A percentile compares a stretch with the other conserved stretches of the same genome.
phyloP scores from a whole-genome alignment of 1,140 invertebrate species.

The Microvelia longipes region DNA sequence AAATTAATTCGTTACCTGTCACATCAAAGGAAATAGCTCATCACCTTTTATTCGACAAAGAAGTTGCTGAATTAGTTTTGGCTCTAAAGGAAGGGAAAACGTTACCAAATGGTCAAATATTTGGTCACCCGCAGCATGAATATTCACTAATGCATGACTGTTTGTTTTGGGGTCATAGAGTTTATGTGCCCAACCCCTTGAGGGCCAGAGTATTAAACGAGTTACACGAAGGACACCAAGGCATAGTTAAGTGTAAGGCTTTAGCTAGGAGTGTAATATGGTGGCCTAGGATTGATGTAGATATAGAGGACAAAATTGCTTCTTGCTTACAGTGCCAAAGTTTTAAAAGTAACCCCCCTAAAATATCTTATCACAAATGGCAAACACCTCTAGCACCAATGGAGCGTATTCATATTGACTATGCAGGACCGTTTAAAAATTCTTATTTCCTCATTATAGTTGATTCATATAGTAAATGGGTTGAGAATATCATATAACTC shows the following conservation, averaged over 20 bases:
- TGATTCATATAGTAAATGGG: slow-evolving; percentile 4
- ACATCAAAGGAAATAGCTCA: not conserved
- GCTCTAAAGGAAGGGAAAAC: not conserved
- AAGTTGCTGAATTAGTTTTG: not conserved
- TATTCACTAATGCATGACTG: not conserved
- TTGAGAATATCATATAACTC: too few species aligned
- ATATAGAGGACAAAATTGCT: not conserved
- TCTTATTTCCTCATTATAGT: slow-evolving; percentile 6
- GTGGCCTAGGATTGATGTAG: not conserved
- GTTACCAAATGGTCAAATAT: not conserved
- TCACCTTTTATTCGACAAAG: not conserved
- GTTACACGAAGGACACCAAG: not conserved
- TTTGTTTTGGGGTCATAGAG: not conserved
- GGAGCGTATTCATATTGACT: slow-evolving; percentile 5
- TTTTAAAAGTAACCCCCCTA: not conserved
- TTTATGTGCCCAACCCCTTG: not conserved
- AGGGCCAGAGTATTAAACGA: not conserved
- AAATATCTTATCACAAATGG: not conserved
- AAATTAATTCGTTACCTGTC: not conserved
- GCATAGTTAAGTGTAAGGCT: not conserved
- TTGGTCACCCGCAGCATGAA: not conserved
- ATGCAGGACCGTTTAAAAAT: not conserved
- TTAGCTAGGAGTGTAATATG: not conserved
- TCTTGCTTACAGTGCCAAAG: not conserved
- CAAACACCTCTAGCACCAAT: not conserved